phyloP scores from a whole-genome alignment of 2,888 invertebrate genomes.

The Rapana venosa region DNA sequence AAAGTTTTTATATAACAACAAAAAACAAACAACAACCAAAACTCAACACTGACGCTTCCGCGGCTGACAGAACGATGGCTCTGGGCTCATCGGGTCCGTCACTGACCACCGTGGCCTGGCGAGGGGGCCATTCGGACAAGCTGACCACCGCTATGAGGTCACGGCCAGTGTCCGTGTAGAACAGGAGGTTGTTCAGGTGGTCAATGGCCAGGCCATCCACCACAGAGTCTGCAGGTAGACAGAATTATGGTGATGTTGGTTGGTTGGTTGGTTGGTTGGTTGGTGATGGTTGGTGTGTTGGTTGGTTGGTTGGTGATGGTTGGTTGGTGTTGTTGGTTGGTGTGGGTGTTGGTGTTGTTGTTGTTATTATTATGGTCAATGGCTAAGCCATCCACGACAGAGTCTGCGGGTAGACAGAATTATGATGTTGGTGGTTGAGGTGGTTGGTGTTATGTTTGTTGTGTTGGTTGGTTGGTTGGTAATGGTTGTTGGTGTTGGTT shows the following conservation, averaged over 20 bases:
- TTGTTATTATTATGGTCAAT: slow-evolving; percentile 57
- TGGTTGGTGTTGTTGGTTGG: background rate
- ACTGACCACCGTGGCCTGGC: slow-evolving; percentile 57
- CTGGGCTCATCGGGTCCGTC: slow-evolving; percentile 67
- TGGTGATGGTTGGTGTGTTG: background rate
- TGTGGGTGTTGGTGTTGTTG: background rate
- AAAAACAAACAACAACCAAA: background rate
- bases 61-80: slow-evolving; percentile 67
- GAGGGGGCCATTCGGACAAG: slow-evolving; percentile 52
- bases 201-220: slow-evolving; percentile 73
- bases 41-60: slow-evolving; percentile 43
- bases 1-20: background rate
- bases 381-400: slow-evolving; percentile 72
- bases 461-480: background rate
- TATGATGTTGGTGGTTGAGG: background rate
- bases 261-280: background rate
- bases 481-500: background rate
- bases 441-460: background rate
- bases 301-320: background rate
- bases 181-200: slow-evolving; percentile 68
- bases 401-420: slow-evolving; percentile 54
- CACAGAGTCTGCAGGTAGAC: slow-evolving; percentile 63
- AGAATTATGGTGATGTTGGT: background rate
- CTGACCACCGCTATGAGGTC: slow-evolving; percentile 64
- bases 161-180: slow-evolving; percentile 69